phyloP scores from a whole-genome alignment of 2,797 vertebrate species.

The Knipowitschia caucasica region DNA sequence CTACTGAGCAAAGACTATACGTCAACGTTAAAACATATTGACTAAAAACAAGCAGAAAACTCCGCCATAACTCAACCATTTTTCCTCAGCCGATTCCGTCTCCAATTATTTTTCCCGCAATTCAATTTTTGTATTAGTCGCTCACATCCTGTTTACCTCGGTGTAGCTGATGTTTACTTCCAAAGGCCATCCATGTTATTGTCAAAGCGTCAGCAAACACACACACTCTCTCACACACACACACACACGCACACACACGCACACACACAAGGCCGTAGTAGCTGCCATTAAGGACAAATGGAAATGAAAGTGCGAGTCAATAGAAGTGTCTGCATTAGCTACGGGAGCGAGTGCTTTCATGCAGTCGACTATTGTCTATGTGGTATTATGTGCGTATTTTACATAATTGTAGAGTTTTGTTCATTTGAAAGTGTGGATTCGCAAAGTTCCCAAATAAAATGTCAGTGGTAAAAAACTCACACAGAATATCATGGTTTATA shows the following conservation, averaged over 20 bases:
- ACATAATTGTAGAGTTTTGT: too few relatives aligned
- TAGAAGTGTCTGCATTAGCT: neutral
- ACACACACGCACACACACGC: too few relatives aligned
- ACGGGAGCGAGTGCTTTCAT: neutral
- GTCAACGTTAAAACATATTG: too few relatives aligned
- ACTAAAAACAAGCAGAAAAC: too few relatives aligned
- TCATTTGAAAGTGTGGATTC: neutral
- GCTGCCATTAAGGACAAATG: slow-evolving; percentile 4
- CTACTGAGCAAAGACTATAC: too few relatives aligned
- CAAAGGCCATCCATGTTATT: neutral
- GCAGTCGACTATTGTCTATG: neutral
- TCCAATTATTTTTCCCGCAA: too few relatives aligned
- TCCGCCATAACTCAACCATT: too few relatives aligned
- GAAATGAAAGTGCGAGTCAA: slow-evolving; percentile 1
- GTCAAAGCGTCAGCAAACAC: neutral
- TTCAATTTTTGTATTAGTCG: neutral
- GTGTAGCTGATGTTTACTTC: neutral
- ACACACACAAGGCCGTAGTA: neutral
- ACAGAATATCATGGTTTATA: too few relatives aligned
- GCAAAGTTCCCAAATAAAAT: too few relatives aligned
- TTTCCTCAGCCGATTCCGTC: too few relatives aligned
- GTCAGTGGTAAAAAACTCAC: too few relatives aligned
- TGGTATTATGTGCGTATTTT: neutral
- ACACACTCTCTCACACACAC: too few relatives aligned
- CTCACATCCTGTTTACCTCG: slow-evolving; percentile 1